phyloP scores from a whole-genome alignment of 2,797 vertebrate genomes.

The Protosalanx chinensis region DNA sequence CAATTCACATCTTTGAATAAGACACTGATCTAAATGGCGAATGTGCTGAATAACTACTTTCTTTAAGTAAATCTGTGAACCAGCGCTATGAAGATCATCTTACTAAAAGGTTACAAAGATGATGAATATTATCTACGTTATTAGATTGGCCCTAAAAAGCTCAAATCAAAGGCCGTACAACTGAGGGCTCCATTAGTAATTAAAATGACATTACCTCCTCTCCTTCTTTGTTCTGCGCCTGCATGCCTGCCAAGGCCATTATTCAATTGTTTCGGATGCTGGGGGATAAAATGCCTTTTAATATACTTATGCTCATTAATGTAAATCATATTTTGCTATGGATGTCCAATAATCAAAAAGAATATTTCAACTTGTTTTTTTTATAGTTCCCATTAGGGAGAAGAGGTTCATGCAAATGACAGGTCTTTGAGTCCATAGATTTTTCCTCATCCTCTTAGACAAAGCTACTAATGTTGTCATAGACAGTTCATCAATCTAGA shows the following conservation, averaged over 20 bases:
- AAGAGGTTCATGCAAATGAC: constrained; percentile 74
- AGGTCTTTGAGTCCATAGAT: constrained; percentile 76
- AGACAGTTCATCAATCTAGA: constrained; percentile 80
- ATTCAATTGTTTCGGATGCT: constrained; percentile 77
- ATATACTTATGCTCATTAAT: constrained; percentile 85
- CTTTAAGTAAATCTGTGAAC: constrained; percentile 62
- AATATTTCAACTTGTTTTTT: constrained; percentile 79
- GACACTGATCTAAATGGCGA: constrained; percentile 55
- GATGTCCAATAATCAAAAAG: constrained; percentile 86
- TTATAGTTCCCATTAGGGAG: constrained; percentile 71
- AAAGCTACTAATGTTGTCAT: constrained; percentile 78
- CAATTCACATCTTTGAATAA: constrained; percentile 71
- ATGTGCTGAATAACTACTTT: constrained; percentile 61
- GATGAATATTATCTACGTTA: constrained; percentile 76
- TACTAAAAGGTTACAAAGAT: constrained; percentile 70
- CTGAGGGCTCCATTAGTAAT: constrained; percentile 79
- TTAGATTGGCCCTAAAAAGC: constrained; percentile 73
- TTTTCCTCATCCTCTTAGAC: constrained; percentile 67
- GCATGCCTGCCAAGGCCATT: constrained; percentile 71
- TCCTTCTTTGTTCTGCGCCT: constrained; percentile 57
- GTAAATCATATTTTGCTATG: constrained; percentile 86
- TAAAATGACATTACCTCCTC: constrained; percentile 75
- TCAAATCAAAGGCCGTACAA: constrained; percentile 77
- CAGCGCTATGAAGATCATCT: constrained; percentile 64
- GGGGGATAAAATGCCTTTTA: constrained; percentile 79